A percentile compares a stretch with the other conserved stretches of the same genome.
These are phyloP conservation scores for Aphrophora alni DNA, from an alignment of 2,888 invertebrate genomes.

Conservation along the genomic window DNA sequence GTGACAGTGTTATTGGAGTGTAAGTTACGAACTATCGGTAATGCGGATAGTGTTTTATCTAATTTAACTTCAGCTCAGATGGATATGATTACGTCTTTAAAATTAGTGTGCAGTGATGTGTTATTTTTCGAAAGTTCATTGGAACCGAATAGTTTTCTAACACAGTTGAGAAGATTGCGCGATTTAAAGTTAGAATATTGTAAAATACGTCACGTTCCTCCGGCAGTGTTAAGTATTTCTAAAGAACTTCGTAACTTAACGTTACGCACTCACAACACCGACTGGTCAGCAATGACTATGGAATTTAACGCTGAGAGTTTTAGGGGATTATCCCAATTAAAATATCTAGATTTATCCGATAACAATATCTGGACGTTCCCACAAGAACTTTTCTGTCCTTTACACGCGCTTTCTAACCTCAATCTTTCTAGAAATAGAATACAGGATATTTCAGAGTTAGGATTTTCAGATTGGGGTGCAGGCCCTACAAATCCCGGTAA, in stretches of 20 bases:
- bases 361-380: slow-evolving; percentile 85
- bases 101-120: slow-evolving; percentile 79
- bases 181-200: slow-evolving; percentile 80
- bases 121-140: slow-evolving; percentile 81
- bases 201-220: slow-evolving; percentile 77
- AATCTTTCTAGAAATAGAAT: slow-evolving; percentile 88
- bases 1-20: slow-evolving; percentile 59
- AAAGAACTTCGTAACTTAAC: slow-evolving; percentile 78
- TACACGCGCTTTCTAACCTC: slow-evolving; percentile 78
- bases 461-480: slow-evolving; percentile 76
- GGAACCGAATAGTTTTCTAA: slow-evolving; percentile 71
- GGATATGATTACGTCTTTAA: slow-evolving; percentile 72
- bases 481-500: slow-evolving; percentile 70
- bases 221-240: slow-evolving; percentile 80
- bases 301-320: slow-evolving; percentile 76
- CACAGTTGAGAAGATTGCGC: slow-evolving; percentile 75
- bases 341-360: slow-evolving; percentile 79
- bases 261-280: slow-evolving; percentile 79
- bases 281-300: slow-evolving; percentile 74
- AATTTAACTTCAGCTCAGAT: slow-evolving; percentile 73
- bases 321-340: slow-evolving; percentile 78
- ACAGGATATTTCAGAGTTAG: slow-evolving; percentile 76
- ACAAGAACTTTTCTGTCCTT: slow-evolving; percentile 77
- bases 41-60: slow-evolving; percentile 70
- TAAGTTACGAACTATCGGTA: slow-evolving; percentile 74